Evolutionary conservation across 2,797 vertebrate genomes (phyloP).

Genomic region (Peromyscus attwateri): DNA sequence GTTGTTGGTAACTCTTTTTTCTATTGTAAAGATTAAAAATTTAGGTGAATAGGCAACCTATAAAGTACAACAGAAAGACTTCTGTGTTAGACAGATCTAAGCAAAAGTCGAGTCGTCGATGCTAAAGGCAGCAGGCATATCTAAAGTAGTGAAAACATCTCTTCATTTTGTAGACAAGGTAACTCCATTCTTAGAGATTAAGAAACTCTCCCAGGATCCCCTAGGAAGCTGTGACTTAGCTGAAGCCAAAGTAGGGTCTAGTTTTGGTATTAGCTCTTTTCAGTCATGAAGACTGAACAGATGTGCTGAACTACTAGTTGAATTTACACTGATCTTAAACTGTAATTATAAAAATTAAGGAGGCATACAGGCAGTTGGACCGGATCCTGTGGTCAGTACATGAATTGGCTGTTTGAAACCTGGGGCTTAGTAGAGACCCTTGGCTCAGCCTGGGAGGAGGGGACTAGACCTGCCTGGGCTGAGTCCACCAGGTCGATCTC

Average conservation of each 20-base stretch:
- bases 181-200: neutral
- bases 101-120: neutral
- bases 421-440: too few species aligned
- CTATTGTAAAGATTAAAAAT: constrained; percentile 64
- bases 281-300: neutral
- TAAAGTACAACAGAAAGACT: neutral
- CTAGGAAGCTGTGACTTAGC: neutral
- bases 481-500: too few species aligned
- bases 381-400: too few species aligned
- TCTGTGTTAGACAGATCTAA: neutral
- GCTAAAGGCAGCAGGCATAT: neutral
- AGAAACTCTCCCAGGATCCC: too few species aligned
- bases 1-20: constrained; percentile 42
- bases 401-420: too few species aligned
- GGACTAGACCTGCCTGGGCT: too few species aligned
- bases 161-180: neutral
- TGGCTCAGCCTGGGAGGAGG: too few species aligned
- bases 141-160: neutral
- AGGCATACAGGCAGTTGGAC: too few species aligned
- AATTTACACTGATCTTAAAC: neutral
- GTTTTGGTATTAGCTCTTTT: neutral
- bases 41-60: neutral
- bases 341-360: neutral
- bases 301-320: neutral
- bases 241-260: neutral